Percentiles rank a stretch among this genome's conserved stretches.
These are phyloP conservation scores for Orthochromis malagaraziensis DNA, from an alignment of 2,113 vertebrate species.

Conservation along the genomic window DNA sequence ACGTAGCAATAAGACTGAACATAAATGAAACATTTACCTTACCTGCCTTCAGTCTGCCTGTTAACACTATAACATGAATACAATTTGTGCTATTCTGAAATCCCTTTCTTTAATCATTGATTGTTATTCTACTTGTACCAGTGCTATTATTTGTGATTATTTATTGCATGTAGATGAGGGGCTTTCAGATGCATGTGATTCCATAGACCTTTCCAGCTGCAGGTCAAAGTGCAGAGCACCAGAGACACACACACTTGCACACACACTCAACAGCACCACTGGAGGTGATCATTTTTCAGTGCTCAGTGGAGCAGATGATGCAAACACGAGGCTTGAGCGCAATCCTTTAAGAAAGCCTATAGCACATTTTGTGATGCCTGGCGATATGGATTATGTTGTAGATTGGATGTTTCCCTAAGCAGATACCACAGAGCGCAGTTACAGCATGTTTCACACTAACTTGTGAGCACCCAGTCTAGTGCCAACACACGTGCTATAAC, in stretches of 20 bases:
- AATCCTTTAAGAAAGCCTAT: not conserved
- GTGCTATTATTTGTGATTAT: not conserved
- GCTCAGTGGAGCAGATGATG: conserved; percentile 52
- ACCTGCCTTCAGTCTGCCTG: not conserved
- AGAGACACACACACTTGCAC: not conserved
- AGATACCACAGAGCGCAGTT: not conserved
- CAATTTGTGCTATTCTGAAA: not conserved
- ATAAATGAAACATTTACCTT: not conserved
- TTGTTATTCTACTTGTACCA: not conserved
- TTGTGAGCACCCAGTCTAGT: not conserved
- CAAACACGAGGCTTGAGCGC: conserved; percentile 16
- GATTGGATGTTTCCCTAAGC: not conserved
- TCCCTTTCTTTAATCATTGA: not conserved
- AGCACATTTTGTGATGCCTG: not conserved
- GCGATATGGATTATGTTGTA: conserved; percentile 9
- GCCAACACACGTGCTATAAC: not conserved
- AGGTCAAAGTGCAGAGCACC: conserved; percentile 46
- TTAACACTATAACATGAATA: not conserved
- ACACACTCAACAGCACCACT: conserved; percentile 1
- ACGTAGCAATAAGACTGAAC: not conserved
- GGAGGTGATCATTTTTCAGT: conserved; percentile 42
- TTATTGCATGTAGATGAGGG: not conserved
- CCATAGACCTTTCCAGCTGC: not conserved
- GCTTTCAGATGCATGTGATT: not conserved
- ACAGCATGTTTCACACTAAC: not conserved